Evolutionary conservation across 35 echinoderm and acorn worm species (phyloP), one percentile per base, ranked within the genome.

Genomic region (Strongylocentrotus purpuratus): DNA sequence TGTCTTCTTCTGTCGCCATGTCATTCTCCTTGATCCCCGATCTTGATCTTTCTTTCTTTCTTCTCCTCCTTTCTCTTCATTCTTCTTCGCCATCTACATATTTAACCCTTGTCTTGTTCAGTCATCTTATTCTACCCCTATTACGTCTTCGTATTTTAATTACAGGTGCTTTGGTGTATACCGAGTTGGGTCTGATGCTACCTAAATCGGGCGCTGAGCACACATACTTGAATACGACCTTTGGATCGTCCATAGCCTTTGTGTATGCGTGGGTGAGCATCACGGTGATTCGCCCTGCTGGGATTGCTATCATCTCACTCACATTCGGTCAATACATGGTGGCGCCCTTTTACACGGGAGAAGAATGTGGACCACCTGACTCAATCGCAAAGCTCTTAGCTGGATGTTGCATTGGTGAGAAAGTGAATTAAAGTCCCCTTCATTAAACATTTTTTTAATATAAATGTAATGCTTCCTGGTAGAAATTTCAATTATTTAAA

Each of bases 171-270:
- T 58, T 95, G 48, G 55, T 89, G 65, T 95, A 93, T 93, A 55
- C 60, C 25, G 95, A 95, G 52, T 65, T 95, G 47, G 95, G 95
- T 93, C 88, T 89, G 5, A 95, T 95, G 95, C 88, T 95, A 10
- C 95, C 95, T 3, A 65, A 93, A 33, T 95, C 95, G 0, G 95
- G 95, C 9, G 95, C 31, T 13, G 89, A 95, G 46, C 70, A 95
- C 61, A 89, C 95, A 7, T 95, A 95, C 86, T 90, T 95, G 17
- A 92, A 95, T 47, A 50, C 47, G 28, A 60, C 86, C 31, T 95
- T 91, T 85, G 95, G 95, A 0, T 58, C 89, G 33, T 65, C 91
- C 33, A 33, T 95, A 32, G 95, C 95, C 59, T 95, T 92, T 46
- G 25, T 95, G 31, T 92, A 65, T 13, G 95, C 88, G 3, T 95